Conservation (phyloP, 1,140 invertebrate species). For the Vanessa tameamea region DNA sequence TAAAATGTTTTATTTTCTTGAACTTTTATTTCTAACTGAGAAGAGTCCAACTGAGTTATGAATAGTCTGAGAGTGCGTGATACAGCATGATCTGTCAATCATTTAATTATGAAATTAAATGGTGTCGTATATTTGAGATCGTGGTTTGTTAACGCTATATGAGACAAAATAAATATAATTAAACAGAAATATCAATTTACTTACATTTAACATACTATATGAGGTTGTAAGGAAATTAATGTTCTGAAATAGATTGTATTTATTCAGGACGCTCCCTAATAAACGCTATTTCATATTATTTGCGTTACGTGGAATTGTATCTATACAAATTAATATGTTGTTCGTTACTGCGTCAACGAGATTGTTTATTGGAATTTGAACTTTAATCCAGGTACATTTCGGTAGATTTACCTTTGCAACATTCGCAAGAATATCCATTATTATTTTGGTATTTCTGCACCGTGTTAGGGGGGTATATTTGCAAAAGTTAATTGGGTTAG, state of each 20-base stretch:
- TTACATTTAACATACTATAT: background rate
- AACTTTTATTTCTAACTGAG: no score
- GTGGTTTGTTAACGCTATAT: no score
- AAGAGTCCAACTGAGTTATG: no score
- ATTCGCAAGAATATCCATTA: constrained; percentile 19
- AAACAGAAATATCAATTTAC: background rate
- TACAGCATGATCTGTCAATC: no score
- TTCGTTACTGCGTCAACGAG: constrained; percentile 1
- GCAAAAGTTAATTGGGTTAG: constrained; percentile 29
- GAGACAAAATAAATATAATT: background rate
- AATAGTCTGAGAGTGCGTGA: no score
- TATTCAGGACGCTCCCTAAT: constrained; percentile 40
- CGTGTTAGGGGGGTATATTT: constrained; percentile 22
- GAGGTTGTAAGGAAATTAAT: constrained; percentile 10
- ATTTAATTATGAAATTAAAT: no score
- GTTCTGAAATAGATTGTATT: constrained; percentile 45
- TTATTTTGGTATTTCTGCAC: constrained; percentile 17
- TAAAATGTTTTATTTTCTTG: no score
- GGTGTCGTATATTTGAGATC: no score
- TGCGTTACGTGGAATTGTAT: constrained; percentile 41
- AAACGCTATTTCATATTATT: constrained; percentile 46
- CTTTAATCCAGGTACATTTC: background rate
- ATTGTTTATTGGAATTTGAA: background rate
- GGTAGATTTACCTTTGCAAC: background rate
- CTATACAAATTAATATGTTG: constrained; percentile 39